Percentiles rank a stretch among this genome's conserved stretches.
phyloP scores from a whole-genome alignment of 2,888 invertebrate species.

The Eupithecia dodoneata region DNA sequence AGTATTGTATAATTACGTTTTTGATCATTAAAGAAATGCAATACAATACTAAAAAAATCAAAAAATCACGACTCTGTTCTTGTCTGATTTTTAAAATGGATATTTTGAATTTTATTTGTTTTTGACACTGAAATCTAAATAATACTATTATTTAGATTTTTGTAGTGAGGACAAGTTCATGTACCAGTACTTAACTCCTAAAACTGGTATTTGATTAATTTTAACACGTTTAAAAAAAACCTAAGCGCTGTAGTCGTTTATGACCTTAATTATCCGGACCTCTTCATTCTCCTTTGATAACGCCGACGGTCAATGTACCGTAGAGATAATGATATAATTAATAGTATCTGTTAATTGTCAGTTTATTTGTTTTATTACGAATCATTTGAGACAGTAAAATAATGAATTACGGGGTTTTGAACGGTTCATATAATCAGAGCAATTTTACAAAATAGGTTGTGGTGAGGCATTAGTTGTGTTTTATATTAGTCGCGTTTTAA shows the following conservation, averaged over 20 bases:
- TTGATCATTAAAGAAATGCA: too few species aligned
- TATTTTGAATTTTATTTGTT: too few species aligned
- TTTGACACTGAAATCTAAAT: too few species aligned
- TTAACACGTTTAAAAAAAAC: constrained; percentile 5
- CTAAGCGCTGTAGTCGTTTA: not conserved
- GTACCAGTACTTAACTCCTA: not conserved
- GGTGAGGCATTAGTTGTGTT: not conserved
- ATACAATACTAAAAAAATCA: too few species aligned
- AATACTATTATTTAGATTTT: too few species aligned
- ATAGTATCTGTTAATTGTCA: constrained; percentile 10
- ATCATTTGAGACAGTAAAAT: constrained; percentile 60
- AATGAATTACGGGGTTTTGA: constrained; percentile 44
- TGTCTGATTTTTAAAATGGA: too few species aligned
- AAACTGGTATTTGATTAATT: not conserved
- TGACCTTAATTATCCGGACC: constrained; percentile 2
- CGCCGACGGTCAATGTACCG: constrained; percentile 4
- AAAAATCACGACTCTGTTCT: too few species aligned
- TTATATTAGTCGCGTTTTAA: not conserved
- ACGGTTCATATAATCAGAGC: not conserved
- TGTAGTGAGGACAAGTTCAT: not conserved
- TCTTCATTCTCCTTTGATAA: constrained; percentile 8
- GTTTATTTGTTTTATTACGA: constrained; percentile 53
- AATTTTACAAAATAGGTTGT: not conserved
- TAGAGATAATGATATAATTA: constrained; percentile 9
- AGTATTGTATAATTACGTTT: too few species aligned